Base-by-base conservation (phyloP, 2,888 invertebrate genomes). In the Melanchra persicariae region DNA sequence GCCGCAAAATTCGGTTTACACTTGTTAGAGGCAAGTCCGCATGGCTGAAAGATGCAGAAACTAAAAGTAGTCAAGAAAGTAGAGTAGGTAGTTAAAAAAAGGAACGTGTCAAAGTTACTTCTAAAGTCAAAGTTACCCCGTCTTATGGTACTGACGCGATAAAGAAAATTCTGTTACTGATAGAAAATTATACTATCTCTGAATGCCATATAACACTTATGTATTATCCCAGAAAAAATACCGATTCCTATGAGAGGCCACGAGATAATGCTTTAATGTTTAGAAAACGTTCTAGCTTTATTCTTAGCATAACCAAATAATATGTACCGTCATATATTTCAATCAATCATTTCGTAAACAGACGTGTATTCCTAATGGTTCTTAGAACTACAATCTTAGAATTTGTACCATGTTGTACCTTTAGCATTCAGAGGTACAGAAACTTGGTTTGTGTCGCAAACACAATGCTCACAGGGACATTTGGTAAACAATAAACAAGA, bases 381-480 rank as follows among this genome's bases (percentile, higher is more conserved):
- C 15, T 22, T 26, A 30, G 47, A 5, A 30, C 17, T 15, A 40
- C 7, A 47, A 34, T 71, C 34, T 58, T n/a, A 51, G 9, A 17
- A n/a, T 10, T n/a, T 49, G 3, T 47, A 15, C 26, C 15, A 40
- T 37, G 43, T 45, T 51, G 45, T 52, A 30, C 17, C 37, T 59
- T 80, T 62, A 75, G 61, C 67, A 74, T 76, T 64, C 52, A 62
- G 30, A 52, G 45, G 40, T 40, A 59, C 64, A 49, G 70, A 75
- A 81, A 80, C 70, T 80, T 76, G 49, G 67, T 65, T 69, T 58
- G 37, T 68, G 37, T 57, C 65, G 2, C 63, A 60, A 67, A 70
- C 54, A 79, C 61, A 68, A 65, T 51, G 8, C 64, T 70, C 47
- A 2, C 47, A 22, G 54, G 57, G 59, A 52, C 19, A 63, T 63